Evolutionary conservation across 2,888 invertebrate genomes (phyloP), one percentile per base, ranked within the genome.

Genomic region (Volucella zonaria): DNA sequence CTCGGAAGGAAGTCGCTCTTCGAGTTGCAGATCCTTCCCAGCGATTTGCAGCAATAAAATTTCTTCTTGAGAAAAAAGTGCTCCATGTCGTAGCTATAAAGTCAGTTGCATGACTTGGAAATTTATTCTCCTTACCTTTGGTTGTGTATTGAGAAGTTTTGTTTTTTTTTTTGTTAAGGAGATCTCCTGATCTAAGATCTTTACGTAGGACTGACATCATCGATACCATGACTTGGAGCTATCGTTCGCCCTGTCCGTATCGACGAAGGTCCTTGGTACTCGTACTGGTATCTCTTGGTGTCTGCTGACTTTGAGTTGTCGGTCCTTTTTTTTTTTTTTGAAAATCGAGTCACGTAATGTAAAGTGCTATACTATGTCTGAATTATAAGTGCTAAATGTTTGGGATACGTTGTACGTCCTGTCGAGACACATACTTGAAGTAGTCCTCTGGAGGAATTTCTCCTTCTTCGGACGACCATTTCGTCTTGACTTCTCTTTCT

Each of bases 351-450:
- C 88, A 88, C 88, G 88, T 88, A 87, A 87, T 87, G 76, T 82
- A 87, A 87, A 87, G 88, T 88, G 87, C 87, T 88, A 87, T 87
- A 87, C 87, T 87, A 87, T 87, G 87, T 87, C 87, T 87, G 87
- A 87, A 88, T 88, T 87, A 88, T 87, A 87, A 87, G 87, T 87
- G 87, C 86, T 86, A 79, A 76, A 85, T 85, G 79, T 85, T 85
- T 80, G 71, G 73, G 67, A 70, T 68, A 79, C 61, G 66, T 71
- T 76, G 62, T 45, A 11, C 10, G 67, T 31, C 31, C 31, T 31
- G 31, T 31, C 31, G 54, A 45, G 54, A 62, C 49, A 52, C 70
- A 61, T 54, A 31, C n/a, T 49, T 43, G 38, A 18, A 23, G 38
- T 58, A 58, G 67, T 71, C 61, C 54, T 70, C 15, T 56, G 12